Conservation (phyloP, 2,797 vertebrate genomes). For the Eupleurogrammus muticus region DNA sequence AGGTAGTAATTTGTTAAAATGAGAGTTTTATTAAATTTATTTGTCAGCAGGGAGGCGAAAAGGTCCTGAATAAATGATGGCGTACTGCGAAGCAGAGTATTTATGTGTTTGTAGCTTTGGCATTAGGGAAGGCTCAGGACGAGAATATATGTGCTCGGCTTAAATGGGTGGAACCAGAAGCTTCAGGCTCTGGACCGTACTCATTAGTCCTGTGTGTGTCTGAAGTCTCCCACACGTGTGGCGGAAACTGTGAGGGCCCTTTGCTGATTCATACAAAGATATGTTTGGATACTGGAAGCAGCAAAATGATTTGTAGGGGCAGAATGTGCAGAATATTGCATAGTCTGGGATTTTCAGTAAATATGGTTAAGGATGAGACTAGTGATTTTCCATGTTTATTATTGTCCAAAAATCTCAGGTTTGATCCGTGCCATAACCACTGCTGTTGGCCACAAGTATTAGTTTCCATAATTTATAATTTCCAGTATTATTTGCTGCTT, state of each 20-base stretch:
- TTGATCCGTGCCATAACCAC: too few relatives aligned
- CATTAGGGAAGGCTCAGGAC: conserved; percentile 33
- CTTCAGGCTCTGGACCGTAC: conserved; percentile 40
- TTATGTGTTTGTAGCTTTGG: conserved; percentile 52
- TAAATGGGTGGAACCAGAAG: conserved; percentile 47
- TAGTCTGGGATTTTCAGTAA: neutral
- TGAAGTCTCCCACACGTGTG: conserved; percentile 13
- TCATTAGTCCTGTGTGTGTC: conserved; percentile 49
- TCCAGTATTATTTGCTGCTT: too few relatives aligned
- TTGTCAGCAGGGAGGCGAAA: conserved; percentile 58
- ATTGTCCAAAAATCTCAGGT: too few relatives aligned
- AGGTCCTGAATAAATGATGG: conserved; percentile 78
- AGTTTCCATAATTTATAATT: too few relatives aligned
- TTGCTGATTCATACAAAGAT: conserved; percentile 18
- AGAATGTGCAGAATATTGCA: neutral
- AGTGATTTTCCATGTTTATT: too few relatives aligned
- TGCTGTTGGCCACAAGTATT: too few relatives aligned
- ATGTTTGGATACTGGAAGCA: conserved; percentile 4
- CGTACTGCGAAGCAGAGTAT: conserved; percentile 55
- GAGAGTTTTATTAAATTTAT: conserved; percentile 74
- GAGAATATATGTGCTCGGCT: conserved; percentile 47
- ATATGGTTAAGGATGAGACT: neutral
- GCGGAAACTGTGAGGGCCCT: conserved; percentile 9
- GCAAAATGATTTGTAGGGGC: neutral
- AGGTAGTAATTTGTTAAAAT: conserved; percentile 78